These are phyloP conservation scores for Mystacornis crossleyi DNA, from an alignment of 2,113 vertebrate genomes.

Conservation along the genomic window DNA sequence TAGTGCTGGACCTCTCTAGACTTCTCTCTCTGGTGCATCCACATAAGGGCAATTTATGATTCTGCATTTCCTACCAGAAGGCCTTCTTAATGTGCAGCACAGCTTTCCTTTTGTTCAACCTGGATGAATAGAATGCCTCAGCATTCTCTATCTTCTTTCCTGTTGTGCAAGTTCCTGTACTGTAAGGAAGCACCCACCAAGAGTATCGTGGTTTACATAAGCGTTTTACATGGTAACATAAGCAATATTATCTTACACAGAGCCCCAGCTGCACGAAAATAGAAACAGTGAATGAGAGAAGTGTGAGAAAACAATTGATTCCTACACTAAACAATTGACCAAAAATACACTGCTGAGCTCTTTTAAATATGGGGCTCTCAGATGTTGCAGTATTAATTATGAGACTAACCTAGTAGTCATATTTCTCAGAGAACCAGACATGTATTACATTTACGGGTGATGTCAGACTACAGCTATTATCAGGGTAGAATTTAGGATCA, in stretches of 20 bases:
- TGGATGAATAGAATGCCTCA: neutral
- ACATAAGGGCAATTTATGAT: neutral
- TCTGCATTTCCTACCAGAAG: neutral
- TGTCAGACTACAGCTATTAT: neutral
- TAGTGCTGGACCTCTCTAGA: neutral
- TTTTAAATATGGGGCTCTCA: neutral
- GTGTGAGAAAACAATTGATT: neutral
- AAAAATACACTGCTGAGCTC: neutral
- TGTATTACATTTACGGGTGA: neutral
- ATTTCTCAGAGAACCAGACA: neutral
- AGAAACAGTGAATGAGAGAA: neutral
- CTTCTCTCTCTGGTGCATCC: neutral
- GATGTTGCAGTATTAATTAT: neutral
- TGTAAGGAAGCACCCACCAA: neutral
- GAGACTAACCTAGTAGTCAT: neutral
- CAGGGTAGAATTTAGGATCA: neutral
- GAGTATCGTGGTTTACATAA: neutral
- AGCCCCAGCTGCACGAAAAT: neutral
- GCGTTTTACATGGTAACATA: neutral
- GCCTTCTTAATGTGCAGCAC: neutral
- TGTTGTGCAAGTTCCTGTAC: neutral
- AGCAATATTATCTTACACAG: neutral
- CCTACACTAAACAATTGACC: neutral
- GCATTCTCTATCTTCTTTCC: neutral
- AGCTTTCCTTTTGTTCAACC: neutral